phyloP scores from a whole-genome alignment of 2,113 vertebrate species.

The Phylloscopus trochiloides region DNA sequence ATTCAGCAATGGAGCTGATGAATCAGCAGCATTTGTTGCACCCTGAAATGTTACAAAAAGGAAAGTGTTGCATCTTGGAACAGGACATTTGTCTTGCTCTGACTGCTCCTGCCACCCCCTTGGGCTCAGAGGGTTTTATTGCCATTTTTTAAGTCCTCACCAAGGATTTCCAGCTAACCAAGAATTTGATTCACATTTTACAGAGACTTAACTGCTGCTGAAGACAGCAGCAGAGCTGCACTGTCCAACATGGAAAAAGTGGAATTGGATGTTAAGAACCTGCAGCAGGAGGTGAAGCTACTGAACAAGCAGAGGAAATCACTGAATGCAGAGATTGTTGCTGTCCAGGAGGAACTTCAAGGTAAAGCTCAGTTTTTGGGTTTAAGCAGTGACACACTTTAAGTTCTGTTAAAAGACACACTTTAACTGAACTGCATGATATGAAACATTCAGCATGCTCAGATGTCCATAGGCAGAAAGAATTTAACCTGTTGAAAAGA shows the following conservation, averaged over 20 bases:
- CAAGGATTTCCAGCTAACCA: neutral
- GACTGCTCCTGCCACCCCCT: neutral
- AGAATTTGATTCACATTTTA: neutral
- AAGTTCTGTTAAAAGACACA: neutral
- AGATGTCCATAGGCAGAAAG: neutral
- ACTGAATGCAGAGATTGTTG: slow-evolving; percentile 19
- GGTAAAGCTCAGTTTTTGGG: slow-evolving; percentile 29
- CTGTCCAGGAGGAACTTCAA: slow-evolving; percentile 61
- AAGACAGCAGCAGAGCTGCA: slow-evolving; percentile 58
- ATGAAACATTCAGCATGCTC: neutral
- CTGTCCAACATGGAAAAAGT: slow-evolving; percentile 44
- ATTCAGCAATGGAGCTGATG: neutral
- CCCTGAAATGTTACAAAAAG: neutral
- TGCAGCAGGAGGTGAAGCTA: slow-evolving; percentile 69
- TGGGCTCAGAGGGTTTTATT: neutral
- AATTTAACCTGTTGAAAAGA: neutral
- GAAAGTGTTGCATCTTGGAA: neutral
- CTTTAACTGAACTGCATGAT: neutral
- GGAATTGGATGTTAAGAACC: slow-evolving; percentile 41
- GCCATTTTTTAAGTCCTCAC: neutral
- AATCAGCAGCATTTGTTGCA: neutral
- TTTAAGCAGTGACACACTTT: neutral
- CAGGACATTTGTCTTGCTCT: neutral
- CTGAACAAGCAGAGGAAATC: slow-evolving; percentile 64
- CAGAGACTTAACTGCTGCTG: slow-evolving; percentile 72